These are phyloP conservation scores for Colletes latitarsis DNA, from an alignment of 1,140 invertebrate species.

Conservation along the genomic window DNA sequence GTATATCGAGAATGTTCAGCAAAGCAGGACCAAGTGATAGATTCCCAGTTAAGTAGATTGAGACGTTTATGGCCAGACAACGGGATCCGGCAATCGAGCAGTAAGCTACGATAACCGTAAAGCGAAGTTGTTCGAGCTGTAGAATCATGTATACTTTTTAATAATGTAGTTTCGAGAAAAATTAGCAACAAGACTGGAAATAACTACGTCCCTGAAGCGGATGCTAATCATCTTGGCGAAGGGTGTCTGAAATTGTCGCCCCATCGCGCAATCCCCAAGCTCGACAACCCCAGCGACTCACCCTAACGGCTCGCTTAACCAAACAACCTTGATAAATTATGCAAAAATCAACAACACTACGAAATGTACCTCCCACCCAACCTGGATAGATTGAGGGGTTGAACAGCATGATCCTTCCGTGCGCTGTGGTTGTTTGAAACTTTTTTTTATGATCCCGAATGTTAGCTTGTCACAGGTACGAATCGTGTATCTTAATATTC, in stretches of 20 bases:
- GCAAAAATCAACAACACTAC: conserved; percentile 80
- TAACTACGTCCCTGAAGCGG: conserved; percentile 72
- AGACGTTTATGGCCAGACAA: conserved; percentile 30
- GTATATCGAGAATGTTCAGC: no score
- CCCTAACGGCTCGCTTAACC: conserved; percentile 78
- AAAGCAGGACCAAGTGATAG: not conserved
- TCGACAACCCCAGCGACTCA: conserved; percentile 67
- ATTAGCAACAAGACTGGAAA: conserved; percentile 48
- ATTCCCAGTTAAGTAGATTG: conserved; percentile 14
- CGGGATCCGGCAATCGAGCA: not conserved
- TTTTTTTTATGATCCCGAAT: not conserved
- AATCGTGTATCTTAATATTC: no score
- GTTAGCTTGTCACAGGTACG: no score
- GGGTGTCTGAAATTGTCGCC: conserved; percentile 78
- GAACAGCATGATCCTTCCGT: not conserved
- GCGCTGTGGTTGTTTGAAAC: not conserved
- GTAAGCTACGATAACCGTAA: no score
- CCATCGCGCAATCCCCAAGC: conserved; percentile 68
- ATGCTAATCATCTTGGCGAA: conserved; percentile 77
- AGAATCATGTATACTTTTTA: not conserved
- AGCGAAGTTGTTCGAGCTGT: not conserved
- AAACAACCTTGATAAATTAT: conserved; percentile 81
- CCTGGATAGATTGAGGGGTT: conserved; percentile 35
- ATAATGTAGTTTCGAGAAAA: not conserved
- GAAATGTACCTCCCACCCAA: conserved; percentile 68